phyloP scores from a whole-genome alignment of 2,888 invertebrate genomes.

The Ptilodon capucinus region DNA sequence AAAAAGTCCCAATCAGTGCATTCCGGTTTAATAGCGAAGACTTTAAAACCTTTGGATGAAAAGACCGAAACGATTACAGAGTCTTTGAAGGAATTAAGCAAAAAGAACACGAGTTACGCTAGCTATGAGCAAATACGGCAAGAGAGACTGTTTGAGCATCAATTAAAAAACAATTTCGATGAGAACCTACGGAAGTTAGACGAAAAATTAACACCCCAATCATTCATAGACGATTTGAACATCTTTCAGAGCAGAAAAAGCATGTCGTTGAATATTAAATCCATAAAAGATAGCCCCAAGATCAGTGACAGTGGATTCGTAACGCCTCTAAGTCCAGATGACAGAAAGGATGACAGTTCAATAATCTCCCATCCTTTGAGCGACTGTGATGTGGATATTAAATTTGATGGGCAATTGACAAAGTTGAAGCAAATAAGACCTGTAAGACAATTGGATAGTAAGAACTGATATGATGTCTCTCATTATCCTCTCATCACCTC shows the following conservation, averaged over 20 bases:
- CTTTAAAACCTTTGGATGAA: conserved; percentile 71
- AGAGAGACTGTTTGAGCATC: conserved; percentile 79
- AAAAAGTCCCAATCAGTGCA: conserved; percentile 76
- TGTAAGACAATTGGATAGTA: conserved; percentile 31
- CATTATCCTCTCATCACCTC: no score
- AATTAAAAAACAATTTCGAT: conserved; percentile 74
- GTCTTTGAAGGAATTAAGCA: conserved; percentile 56
- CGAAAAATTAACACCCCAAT: conserved; percentile 50
- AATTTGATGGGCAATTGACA: conserved; percentile 89
- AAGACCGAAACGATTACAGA: conserved; percentile 52
- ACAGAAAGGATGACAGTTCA: conserved; percentile 66
- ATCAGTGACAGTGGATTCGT: conserved; percentile 84
- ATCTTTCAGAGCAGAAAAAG: conserved; percentile 63
- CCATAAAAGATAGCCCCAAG: conserved; percentile 40
- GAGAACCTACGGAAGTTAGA: conserved; percentile 68
- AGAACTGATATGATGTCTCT: no score
- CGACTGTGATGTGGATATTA: conserved; percentile 90
- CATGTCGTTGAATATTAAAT: conserved; percentile 66
- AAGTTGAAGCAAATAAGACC: conserved; percentile 89
- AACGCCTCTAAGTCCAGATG: conserved; percentile 83
- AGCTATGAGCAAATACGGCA: conserved; percentile 87
- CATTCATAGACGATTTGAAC: conserved; percentile 58
- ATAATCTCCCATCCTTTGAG: conserved; percentile 87
- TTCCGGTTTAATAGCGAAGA: conserved; percentile 63
- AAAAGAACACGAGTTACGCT: conserved; percentile 81